Base-by-base conservation (phyloP, 2,888 invertebrate genomes). In the Trypoxylon attenuatum region DNA sequence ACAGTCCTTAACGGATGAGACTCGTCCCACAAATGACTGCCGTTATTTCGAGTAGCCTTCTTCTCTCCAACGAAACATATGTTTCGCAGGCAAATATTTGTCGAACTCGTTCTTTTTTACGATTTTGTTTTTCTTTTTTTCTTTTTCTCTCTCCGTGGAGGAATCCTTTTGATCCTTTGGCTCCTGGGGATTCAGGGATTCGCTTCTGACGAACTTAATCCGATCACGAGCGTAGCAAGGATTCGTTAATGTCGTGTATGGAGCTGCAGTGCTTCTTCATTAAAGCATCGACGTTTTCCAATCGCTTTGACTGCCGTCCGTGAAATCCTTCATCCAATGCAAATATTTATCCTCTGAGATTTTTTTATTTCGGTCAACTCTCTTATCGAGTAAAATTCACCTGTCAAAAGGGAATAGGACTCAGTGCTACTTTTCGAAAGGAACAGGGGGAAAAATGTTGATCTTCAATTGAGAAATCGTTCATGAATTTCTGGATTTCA, bases 1-100 rank as follows among this genome's bases (percentile, higher is more conserved):
- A 52, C 18, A 41, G 51, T n/a, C 21, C 8, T 50, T 21, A 50
- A 39, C 50, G 50, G 39, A 50, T 50, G 10, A 19, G 43, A 43
- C n/a, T 43, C n/a, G 21, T 43, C 19, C 2, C 5, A 27, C 29
- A 13, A 49, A 49, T 21, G 49, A 19, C 33, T 29, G 49, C 29
- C 49, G 19, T 49, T 49, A 49, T 29, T 49, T 19, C 1, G n/a
- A 21, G 5, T 5, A n/a, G n/a, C n/a, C n/a, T n/a, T n/a, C n/a
- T n/a, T n/a, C n/a, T n/a, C n/a, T 4, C 13, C 13, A 10, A 19
- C 33, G 49, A 49, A n/a, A n/a, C 49, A 49, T 13, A 33, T 16
- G 49, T 49, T 18, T 29, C 29, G 29, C 33, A n/a, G n/a, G n/a
- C n/a, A 13, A 13, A 33, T 33, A 33, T 33, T 33, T 10, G 33